Evolutionary conservation across 2,797 vertebrate species (phyloP).

Genomic region (Octomys mimax): DNA sequence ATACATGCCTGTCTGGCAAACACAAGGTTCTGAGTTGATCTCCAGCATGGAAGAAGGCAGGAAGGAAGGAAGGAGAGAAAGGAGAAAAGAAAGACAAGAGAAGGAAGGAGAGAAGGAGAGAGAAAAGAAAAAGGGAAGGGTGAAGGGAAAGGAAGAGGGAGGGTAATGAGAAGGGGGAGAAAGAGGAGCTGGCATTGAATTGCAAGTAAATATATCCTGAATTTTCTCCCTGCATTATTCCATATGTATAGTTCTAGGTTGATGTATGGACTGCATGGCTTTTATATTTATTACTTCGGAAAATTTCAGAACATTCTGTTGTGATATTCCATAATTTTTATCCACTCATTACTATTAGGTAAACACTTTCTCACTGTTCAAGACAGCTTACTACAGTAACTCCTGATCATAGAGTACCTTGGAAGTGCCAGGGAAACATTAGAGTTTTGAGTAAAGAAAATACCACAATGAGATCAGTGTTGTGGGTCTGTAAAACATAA

Average conservation of each 20-base stretch:
- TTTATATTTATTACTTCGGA: background rate
- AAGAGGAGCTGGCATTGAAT: background rate
- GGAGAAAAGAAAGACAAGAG: no score
- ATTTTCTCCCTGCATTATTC: background rate
- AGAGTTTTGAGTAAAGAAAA: background rate
- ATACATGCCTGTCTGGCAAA: no score
- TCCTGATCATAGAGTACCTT: background rate
- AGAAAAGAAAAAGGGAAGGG: no score
- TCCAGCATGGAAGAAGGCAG: no score
- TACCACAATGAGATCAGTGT: background rate
- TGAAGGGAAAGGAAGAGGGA: no score
- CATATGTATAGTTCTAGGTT: background rate
- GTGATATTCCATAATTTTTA: constrained; percentile 15
- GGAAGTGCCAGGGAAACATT: background rate
- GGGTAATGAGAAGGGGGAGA: no score
- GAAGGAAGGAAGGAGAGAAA: no score
- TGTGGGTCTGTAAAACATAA: background rate
- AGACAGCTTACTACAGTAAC: background rate
- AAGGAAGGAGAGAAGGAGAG: no score
- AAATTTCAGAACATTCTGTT: background rate
- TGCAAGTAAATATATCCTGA: background rate
- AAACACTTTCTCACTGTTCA: background rate
- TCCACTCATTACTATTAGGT: background rate
- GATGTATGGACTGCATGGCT: background rate
- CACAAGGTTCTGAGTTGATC: no score